These are phyloP conservation scores for Hedychridium roseum DNA, from an alignment of 2,888 invertebrate genomes.

Conservation along the genomic window DNA sequence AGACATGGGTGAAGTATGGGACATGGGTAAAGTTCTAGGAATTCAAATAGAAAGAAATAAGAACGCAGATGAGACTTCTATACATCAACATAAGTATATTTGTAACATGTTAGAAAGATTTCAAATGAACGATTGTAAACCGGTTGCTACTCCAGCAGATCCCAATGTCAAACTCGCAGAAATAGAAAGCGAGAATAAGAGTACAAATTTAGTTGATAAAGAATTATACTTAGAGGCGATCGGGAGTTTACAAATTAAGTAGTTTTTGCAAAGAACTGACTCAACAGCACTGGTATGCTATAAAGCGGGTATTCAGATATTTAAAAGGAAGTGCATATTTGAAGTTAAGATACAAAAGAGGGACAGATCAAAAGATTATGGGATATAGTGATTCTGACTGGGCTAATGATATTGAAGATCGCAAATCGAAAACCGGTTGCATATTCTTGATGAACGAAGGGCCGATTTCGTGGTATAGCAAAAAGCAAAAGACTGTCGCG, in stretches of 20 bases:
- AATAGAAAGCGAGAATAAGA: background rate
- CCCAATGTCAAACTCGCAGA: conserved; percentile 11
- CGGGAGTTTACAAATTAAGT: conserved; percentile 13
- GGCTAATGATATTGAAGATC: background rate
- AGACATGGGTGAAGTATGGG: conserved; percentile 29
- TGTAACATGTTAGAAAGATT: conserved; percentile 8
- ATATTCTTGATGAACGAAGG: background rate
- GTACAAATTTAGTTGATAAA: background rate
- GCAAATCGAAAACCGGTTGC: background rate
- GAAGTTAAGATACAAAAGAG: background rate
- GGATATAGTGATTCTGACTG: background rate
- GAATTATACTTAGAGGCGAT: conserved; percentile 12
- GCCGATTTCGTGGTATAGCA: background rate
- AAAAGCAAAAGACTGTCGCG: background rate
- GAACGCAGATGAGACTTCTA: background rate
- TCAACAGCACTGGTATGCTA: conserved; percentile 18
- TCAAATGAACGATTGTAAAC: conserved; percentile 20
- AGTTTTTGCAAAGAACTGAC: conserved; percentile 1
- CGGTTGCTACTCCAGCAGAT: conserved; percentile 18
- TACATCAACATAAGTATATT: conserved; percentile 13
- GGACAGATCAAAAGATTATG: background rate
- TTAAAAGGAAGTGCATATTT: background rate
- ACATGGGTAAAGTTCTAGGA: too few species aligned
- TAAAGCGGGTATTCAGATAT: conserved; percentile 4
- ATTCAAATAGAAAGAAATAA: too few species aligned